Base-by-base conservation (phyloP, 2,113 vertebrate genomes). In the Lota lota region DNA sequence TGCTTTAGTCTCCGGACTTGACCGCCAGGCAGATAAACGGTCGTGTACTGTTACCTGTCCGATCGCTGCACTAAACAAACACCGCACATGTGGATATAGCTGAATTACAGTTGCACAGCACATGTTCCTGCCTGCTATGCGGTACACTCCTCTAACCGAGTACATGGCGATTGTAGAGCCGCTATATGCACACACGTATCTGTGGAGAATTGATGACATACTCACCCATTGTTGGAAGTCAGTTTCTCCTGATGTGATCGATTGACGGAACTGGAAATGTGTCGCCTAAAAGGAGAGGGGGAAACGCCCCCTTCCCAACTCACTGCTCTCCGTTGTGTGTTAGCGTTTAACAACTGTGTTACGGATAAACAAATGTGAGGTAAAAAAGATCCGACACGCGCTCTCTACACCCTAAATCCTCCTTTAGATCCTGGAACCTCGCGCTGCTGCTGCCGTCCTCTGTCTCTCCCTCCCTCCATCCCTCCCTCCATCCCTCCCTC, bases 221-320 rank as follows among this genome's bases (percentile, higher is more conserved):
- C 90, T 89, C 87, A 90, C 90, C 81, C 71, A 71, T 86, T 78
- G 86, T 83, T 82, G 82, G 80, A 89, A 85, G 87, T 86, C 87
- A 77, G 82, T 84, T 83, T 73, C 76, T 79, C 70, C 74, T 71
- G 74, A 40, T 40, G 81, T 68, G 40, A 82, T 79, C 71, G 78
- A 77, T 66, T 82, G 85, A 84, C 80, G 80, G 64, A 60, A n/a
- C 53, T n/a, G 74, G 66, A n/a, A 54, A 79, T 59, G 80, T 58
- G 79, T 66, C 71, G 83, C 77, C 80, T 77, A 69, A 60, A 21
- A 20, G 18, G 81, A 82, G 60, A n/a, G 70, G 67, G 75, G 86
- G 83, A 82, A 82, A 86, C 86, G 86, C 89, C 89, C 88, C 89
- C 90, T 84, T 67, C 64, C 47, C 61, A 62, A 47, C 66, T 61